A percentile compares a stretch with the other conserved stretches of the same genome.
phyloP scores from a whole-genome alignment of 2,888 invertebrate genomes.

The Philereme transversata region DNA sequence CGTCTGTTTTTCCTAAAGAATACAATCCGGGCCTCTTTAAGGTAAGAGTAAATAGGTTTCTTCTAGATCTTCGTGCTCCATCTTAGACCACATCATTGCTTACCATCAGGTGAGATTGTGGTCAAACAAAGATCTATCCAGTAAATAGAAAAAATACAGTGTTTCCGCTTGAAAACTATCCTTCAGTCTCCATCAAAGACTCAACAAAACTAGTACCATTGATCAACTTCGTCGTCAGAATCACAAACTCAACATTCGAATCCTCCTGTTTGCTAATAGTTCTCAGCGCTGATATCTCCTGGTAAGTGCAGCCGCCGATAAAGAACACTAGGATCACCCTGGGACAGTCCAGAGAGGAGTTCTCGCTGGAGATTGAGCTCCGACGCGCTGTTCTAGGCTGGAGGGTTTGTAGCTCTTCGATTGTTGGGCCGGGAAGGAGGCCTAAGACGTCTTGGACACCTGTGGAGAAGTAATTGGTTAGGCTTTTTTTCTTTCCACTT shows the following conservation, averaged over 20 bases:
- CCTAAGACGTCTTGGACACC: conserved; percentile 93
- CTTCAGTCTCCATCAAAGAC: conserved; percentile 86
- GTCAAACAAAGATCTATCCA: no score
- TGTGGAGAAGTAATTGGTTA: conserved; percentile 38
- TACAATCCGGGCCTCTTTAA: no score
- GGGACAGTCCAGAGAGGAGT: conserved; percentile 84
- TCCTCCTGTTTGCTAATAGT: conserved; percentile 91
- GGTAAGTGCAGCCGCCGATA: conserved; percentile 98
- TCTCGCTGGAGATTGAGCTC: conserved; percentile 84
- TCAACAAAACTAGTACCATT: conserved; percentile 94
- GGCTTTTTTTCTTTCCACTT: neutral
- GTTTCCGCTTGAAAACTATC: no score
- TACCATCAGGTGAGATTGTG: no score
- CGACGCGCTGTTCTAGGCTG: conserved; percentile 83
- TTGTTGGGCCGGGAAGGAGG: conserved; percentile 91
- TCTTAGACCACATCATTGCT: no score
- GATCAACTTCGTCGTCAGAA: conserved; percentile 95
- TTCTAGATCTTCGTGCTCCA: no score
- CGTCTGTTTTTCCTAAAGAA: no score
- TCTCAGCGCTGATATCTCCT: conserved; percentile 92
- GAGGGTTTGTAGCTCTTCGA: conserved; percentile 86
- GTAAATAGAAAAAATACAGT: no score
- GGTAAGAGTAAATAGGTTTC: no score
- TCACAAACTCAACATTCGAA: conserved; percentile 93
- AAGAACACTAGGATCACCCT: conserved; percentile 95